These are phyloP conservation scores for Gisinianus flammeolus DNA, from an alignment of 2,888 invertebrate species.

Conservation along the genomic window DNA sequence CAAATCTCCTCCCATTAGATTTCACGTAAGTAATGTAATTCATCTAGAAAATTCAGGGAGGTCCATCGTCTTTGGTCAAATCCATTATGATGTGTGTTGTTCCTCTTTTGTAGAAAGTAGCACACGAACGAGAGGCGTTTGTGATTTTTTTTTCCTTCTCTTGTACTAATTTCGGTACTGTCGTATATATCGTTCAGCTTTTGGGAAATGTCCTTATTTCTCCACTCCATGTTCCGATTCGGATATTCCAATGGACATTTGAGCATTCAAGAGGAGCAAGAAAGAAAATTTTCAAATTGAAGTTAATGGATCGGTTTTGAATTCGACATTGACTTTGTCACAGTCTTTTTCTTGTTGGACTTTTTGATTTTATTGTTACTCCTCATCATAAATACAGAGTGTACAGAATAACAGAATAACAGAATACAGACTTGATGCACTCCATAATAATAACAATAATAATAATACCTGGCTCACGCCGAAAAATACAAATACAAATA, in stretches of 20 bases:
- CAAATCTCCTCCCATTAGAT: no score
- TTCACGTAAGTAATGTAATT: no score
- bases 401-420: not conserved
- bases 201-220: not conserved
- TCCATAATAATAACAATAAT: not conserved
- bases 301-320: constrained; percentile 35
- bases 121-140: not conserved
- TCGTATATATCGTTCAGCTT: no score
- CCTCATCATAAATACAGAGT: not conserved
- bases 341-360: constrained; percentile 6
- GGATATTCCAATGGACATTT: not conserved
- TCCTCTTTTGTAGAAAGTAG: no score
- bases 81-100: no score
- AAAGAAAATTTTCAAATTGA: constrained; percentile 19
- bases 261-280: not conserved
- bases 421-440: not conserved
- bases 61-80: no score
- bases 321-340: constrained; percentile 11
- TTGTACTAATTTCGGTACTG: no score
- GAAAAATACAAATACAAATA: constrained; percentile 28
- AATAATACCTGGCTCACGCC: constrained; percentile 35
- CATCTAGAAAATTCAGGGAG: no score
- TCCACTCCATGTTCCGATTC: not conserved
- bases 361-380: constrained; percentile 5
- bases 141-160: no score